Conservation (phyloP, 2,113 vertebrate species). For the Cyanoderma ruficeps region DNA sequence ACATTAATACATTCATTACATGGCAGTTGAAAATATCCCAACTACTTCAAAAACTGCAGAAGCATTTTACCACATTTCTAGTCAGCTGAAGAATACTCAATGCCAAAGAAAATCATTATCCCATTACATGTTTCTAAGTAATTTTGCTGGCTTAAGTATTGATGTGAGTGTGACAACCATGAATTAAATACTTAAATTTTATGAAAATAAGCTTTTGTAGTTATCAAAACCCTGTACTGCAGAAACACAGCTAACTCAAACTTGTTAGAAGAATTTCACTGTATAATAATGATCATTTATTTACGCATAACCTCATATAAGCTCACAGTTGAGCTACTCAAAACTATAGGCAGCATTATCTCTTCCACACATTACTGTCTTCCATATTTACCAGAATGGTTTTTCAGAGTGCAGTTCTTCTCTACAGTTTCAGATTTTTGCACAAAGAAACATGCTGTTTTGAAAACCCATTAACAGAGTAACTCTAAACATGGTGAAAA, state of each 20-base stretch:
- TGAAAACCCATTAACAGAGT: neutral
- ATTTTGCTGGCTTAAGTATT: neutral
- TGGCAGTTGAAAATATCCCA: neutral
- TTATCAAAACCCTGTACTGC: accelerated
- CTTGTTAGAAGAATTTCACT: neutral
- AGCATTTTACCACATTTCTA: neutral
- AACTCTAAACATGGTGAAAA: neutral
- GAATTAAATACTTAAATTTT: neutral
- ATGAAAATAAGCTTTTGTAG: neutral
- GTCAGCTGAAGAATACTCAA: neutral
- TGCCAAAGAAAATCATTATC: neutral
- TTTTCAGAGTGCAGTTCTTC: neutral
- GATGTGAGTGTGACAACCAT: neutral
- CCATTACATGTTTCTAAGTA: neutral
- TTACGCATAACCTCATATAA: neutral
- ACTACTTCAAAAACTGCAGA: neutral
- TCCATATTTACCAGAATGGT: neutral
- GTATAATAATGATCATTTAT: neutral
- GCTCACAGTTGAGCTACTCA: neutral
- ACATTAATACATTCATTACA: neutral
- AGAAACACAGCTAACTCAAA: neutral
- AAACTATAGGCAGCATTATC: neutral
- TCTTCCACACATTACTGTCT: neutral
- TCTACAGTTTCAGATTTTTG: neutral
- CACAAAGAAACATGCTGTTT: neutral